Evolutionary conservation across 2,888 invertebrate genomes (phyloP).

Genomic region (Lampropteryx suffumata): DNA sequence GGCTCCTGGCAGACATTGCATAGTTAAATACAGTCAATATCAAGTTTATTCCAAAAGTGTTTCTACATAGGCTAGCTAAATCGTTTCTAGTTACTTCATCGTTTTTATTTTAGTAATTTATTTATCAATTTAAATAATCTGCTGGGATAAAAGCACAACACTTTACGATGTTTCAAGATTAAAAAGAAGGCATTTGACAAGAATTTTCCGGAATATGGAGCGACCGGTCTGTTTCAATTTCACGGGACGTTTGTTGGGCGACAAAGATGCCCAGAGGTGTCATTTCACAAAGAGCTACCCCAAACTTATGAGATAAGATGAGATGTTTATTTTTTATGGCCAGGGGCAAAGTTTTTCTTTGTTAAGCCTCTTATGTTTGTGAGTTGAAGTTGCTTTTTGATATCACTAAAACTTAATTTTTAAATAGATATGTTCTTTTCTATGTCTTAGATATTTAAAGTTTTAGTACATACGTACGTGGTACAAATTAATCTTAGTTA

Average conservation of each 20-base stretch:
- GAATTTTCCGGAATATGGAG: constrained; percentile 63
- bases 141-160: constrained; percentile 3
- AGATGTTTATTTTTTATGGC: constrained; percentile 65
- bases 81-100: too few species aligned
- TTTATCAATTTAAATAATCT: not conserved
- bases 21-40: too few species aligned
- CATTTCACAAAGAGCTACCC: constrained; percentile 69
- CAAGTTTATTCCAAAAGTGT: too few species aligned
- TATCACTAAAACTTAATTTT: not conserved
- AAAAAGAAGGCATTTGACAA: constrained; percentile 53
- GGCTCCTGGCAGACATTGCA: too few species aligned
- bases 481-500: too few species aligned
- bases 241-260: constrained; percentile 78
- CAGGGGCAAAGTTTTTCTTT: constrained; percentile 47
- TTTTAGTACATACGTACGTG: too few species aligned
- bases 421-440: not conserved
- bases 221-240: constrained; percentile 77
- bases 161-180: constrained; percentile 54
- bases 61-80: too few species aligned
- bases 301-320: constrained; percentile 63
- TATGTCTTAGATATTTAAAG: too few species aligned
- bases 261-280: constrained; percentile 77
- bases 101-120: not conserved
- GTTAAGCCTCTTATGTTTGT: constrained; percentile 34
- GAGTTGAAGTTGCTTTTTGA: constrained; percentile 7